phyloP scores from a whole-genome alignment of 2,113 vertebrate genomes.

The Eulemur rufifrons region DNA sequence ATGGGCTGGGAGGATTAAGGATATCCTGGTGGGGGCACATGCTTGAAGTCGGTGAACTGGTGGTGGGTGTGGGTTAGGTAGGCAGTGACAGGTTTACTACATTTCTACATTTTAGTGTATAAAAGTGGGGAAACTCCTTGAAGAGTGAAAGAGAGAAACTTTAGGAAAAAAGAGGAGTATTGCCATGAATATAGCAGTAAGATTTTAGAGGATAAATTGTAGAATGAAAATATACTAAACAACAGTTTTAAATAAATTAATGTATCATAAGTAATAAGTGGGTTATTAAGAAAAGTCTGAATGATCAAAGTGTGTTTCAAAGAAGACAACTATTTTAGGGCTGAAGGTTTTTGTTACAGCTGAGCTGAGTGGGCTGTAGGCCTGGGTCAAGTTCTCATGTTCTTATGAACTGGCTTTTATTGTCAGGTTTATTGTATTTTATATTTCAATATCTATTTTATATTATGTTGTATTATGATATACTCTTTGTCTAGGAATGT shows the following conservation, averaged over 20 bases:
- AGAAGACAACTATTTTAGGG: not conserved
- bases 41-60: not conserved
- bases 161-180: not conserved
- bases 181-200: not conserved
- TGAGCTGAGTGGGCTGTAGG: not conserved
- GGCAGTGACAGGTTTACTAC: not conserved
- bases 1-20: not conserved
- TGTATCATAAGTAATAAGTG: not conserved
- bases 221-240: not conserved
- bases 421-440: not conserved
- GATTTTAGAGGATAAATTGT: not conserved
- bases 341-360: not conserved
- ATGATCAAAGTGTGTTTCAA: not conserved
- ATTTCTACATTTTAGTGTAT: not conserved
- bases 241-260: not conserved
- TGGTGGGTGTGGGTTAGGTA: not conserved
- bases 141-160: not conserved
- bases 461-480: not conserved
- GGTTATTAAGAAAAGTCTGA: not conserved
- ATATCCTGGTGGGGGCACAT: not conserved
- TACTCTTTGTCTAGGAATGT: not conserved
- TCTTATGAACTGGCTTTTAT: not conserved
- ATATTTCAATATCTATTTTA: not conserved
- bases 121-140: not conserved
- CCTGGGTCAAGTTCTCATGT: not conserved